These are phyloP conservation scores for Bufo bufo DNA, from an alignment of 2,113 vertebrate species.

Conservation along the genomic window DNA sequence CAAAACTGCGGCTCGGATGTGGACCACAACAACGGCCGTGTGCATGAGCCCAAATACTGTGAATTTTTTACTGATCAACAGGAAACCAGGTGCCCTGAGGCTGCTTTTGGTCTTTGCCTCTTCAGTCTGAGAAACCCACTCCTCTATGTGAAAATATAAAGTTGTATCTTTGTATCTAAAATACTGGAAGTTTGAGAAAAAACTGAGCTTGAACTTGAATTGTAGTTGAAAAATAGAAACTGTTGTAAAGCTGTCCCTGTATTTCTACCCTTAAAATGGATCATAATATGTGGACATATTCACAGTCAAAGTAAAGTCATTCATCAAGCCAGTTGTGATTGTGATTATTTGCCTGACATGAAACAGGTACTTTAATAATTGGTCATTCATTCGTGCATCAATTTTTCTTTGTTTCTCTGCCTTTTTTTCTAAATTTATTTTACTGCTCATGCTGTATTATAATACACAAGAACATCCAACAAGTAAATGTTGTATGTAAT, in stretches of 20 bases:
- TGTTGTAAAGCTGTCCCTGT: background rate
- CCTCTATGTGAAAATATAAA: background rate
- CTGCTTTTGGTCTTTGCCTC: background rate
- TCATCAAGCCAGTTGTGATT: background rate
- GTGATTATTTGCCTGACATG: background rate
- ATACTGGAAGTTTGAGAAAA: background rate
- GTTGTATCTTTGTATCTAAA: background rate
- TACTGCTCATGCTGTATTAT: background rate
- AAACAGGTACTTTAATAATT: background rate
- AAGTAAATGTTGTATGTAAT: constrained; percentile 3
- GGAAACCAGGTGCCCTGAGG: no score
- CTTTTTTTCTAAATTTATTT: background rate
- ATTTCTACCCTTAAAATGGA: background rate
- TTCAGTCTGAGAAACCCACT: background rate
- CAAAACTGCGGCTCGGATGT: no score
- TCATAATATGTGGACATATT: background rate
- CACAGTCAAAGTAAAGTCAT: background rate
- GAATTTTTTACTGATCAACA: no score
- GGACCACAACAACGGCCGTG: no score
- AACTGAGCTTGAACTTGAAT: no score
- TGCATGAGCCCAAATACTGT: no score
- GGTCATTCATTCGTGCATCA: background rate
- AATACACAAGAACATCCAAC: background rate
- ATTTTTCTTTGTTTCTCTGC: background rate
- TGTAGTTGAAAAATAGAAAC: background rate